Conservation (phyloP, 2,888 invertebrate species). For the Drosophila testacea region DNA sequence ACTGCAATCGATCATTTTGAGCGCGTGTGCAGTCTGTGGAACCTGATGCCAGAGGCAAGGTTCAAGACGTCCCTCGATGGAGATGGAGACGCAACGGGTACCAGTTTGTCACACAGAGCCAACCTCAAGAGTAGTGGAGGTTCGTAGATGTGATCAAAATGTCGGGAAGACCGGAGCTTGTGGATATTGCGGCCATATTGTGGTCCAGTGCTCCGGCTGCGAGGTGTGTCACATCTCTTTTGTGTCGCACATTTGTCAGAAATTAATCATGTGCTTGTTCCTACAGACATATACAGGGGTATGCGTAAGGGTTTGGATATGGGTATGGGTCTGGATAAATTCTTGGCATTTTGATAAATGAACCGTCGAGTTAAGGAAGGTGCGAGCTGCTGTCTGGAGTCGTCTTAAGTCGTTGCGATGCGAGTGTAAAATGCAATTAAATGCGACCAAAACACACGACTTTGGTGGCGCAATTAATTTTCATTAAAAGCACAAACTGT, state of each 20-base stretch:
- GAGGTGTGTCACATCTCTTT: constrained; percentile 85
- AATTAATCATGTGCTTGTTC: constrained; percentile 85
- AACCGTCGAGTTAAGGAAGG: constrained; percentile 64
- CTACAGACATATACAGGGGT: constrained; percentile 32
- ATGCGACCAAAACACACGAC: constrained; percentile 77
- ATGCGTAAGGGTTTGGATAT: constrained; percentile 21
- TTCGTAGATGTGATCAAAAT: constrained; percentile 57
- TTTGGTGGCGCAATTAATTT: constrained; percentile 81
- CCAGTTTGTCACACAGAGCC: constrained; percentile 57
- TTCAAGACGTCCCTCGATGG: constrained; percentile 38
- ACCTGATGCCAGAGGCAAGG: constrained; percentile 75
- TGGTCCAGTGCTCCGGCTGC: constrained; percentile 57
- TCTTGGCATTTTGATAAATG: constrained; percentile 79
- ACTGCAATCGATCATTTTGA: constrained; percentile 71
- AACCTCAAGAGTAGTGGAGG: constrained; percentile 2
- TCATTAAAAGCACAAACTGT: constrained; percentile 63
- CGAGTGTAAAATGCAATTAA: constrained; percentile 77
- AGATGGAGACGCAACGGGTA: constrained; percentile 50
- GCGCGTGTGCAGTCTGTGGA: constrained; percentile 74
- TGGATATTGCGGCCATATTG: constrained; percentile 67
- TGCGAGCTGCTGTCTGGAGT: constrained; percentile 56
- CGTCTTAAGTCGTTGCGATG: constrained; percentile 45
- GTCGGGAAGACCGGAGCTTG: constrained; percentile 33
- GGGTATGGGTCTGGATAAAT: constrained; percentile 50
- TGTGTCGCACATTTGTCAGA: constrained; percentile 85